Evolutionary conservation across 2,888 invertebrate genomes (phyloP), one percentile per base, ranked within the genome.

Genomic region (Malacosoma neustria): DNA sequence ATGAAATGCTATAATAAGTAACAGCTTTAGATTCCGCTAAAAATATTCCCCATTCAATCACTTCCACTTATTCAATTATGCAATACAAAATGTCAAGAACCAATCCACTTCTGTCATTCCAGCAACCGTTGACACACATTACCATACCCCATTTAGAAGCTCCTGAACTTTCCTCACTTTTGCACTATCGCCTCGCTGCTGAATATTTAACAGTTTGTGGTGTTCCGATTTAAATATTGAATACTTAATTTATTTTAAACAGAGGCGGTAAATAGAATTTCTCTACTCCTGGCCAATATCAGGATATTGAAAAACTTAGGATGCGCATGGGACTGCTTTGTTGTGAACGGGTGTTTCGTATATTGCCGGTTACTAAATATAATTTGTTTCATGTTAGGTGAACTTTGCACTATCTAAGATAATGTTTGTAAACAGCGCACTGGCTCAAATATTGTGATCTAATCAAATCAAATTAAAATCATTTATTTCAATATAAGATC

Each of bases 131-230:
- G 22, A 22, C 4, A 22, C 9, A 35, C 41, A 44, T 44, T 60
- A 63, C 29, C 64, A 60, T 61, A 56, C 44, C 44, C 43, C 48
- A 49, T 51, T 46, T 39, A 49, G 44, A 33, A 34, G 35, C 42
- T n/a, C 13, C 40, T 36, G 48, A 42, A 41, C 36, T 45, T 37
- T 42, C 36, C 39, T 43, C 42, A 43, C 48, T 53, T 50, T 39
- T 48, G 48, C 51, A 55, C 58, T 59, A 61, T 66, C 55, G 51
- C 30, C 39, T 33, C 40, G 32, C 53, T 43, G 39, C 35, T 67
- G 59, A 65, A 72, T 72, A 72, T 72, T 61, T 49, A 72, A 42
- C 49, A 57, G 58, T 41, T 54, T 49, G 56, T 52, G 54, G 54
- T 52, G 47, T 51, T 40, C 50, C 42, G 54, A 59, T 68, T 69